Percentiles rank a stretch among this genome's conserved stretches.
These are phyloP conservation scores for Trididemnum miniatum DNA, from an alignment of 23 tunicate species.

Conservation along the genomic window DNA sequence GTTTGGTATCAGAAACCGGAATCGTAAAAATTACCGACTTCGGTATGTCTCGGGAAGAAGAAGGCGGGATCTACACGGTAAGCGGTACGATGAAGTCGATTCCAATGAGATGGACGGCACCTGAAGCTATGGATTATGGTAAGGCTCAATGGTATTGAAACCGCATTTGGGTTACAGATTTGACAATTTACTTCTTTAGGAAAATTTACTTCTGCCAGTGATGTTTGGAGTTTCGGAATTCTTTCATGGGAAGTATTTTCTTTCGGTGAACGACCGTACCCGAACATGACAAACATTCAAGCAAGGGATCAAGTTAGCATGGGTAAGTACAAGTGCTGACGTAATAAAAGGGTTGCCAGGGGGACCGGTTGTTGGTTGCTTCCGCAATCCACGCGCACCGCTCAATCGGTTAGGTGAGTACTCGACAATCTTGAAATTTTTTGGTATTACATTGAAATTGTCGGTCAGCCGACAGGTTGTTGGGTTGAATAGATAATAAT, in stretches of 20 bases:
- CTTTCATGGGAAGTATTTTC: conserved; percentile 74
- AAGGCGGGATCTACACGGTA: conserved; percentile 86
- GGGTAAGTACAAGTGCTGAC: no score
- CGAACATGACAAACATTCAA: conserved; percentile 63
- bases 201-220: conserved; percentile 61
- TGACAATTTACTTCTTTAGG: conserved; percentile 19
- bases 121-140: conserved; percentile 91
- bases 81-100: conserved; percentile 77
- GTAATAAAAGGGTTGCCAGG: no score
- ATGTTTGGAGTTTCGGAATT: conserved; percentile 83
- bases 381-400: no score
- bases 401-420: no score
- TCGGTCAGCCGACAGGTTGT: no score
- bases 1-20: conserved; percentile 44
- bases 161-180: background rate
- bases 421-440: no score
- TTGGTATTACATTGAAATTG: no score
- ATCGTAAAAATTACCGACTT: conserved; percentile 86
- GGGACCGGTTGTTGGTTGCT: no score
- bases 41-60: conserved; percentile 96
- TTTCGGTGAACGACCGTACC: conserved; percentile 71
- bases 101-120: conserved; percentile 96
- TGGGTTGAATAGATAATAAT: no score
- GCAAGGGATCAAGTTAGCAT: conserved; percentile 41
- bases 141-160: background rate